Evolutionary conservation across 1,140 invertebrate species (phyloP).

Genomic region (Papilio aristodemus): DNA sequence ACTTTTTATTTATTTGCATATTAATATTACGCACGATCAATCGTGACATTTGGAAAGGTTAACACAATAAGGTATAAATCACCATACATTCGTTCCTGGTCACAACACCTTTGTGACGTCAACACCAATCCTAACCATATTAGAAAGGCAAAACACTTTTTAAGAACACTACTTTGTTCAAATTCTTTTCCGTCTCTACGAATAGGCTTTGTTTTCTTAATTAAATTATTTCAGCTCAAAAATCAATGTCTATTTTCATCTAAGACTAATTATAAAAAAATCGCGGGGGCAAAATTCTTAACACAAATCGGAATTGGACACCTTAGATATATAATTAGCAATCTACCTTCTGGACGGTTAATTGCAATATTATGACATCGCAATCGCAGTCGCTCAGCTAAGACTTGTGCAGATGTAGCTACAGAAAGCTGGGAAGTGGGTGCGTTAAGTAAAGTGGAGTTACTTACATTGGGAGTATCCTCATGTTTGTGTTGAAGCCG

Average conservation of each 20-base stretch:
- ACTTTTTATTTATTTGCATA: conserved; percentile 10
- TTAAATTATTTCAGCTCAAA: neutral
- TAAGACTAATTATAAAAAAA: neutral
- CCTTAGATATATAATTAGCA: conserved; percentile 10
- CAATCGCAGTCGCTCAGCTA: conserved; percentile 65
- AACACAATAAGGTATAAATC: conserved; percentile 29
- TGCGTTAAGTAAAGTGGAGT: conserved; percentile 34
- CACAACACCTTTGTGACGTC: conserved; percentile 40
- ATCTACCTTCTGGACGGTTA: conserved; percentile 24
- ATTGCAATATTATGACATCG: conserved; percentile 48
- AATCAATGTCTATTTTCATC: conserved; percentile 18
- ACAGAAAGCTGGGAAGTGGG: conserved; percentile 13
- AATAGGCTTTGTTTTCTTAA: conserved; percentile 18
- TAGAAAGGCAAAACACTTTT: conserved; percentile 60
- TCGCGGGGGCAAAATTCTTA: conserved; percentile 39
- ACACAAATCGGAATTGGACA: neutral
- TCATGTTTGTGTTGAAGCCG: conserved; percentile 58
- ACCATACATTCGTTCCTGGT: conserved; percentile 34
- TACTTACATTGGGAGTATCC: conserved; percentile 70
- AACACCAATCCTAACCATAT: conserved; percentile 42
- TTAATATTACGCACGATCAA: conserved; percentile 14
- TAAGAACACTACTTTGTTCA: conserved; percentile 35
- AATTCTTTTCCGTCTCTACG: neutral
- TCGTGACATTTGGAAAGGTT: conserved; percentile 16
- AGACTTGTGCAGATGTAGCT: conserved; percentile 33